Conservation (phyloP, 2,113 vertebrate species). For the Nipponia nippon region DNA sequence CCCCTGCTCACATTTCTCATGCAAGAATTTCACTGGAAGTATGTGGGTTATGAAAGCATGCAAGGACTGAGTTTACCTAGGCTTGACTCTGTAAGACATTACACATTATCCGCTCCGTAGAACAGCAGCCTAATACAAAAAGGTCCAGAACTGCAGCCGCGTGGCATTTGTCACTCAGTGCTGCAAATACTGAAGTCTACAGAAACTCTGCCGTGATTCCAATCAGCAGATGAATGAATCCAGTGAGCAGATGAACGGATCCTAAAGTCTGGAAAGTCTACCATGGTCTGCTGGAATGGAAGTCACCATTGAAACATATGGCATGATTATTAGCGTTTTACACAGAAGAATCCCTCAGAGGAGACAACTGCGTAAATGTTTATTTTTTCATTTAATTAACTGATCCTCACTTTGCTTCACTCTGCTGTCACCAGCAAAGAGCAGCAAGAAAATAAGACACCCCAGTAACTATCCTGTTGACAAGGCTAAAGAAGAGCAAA, state of each 20-base stretch:
- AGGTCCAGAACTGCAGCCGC: background rate
- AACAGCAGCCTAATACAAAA: background rate
- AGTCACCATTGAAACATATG: background rate
- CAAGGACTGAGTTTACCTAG: background rate
- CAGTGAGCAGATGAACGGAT: background rate
- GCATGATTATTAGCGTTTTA: background rate
- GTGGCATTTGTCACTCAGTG: background rate
- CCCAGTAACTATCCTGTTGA: slow-evolving; percentile 31
- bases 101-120: background rate
- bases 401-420: slow-evolving; percentile 56
- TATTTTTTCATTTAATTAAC: slow-evolving; percentile 80
- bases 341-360: slow-evolving; percentile 2
- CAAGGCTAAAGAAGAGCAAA: slow-evolving; percentile 31
- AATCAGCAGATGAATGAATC: background rate
- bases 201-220: background rate
- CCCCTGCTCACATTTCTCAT: background rate
- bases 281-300: background rate
- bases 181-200: background rate
- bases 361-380: slow-evolving; percentile 60
- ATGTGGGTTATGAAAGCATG: background rate
- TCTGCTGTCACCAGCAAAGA: slow-evolving; percentile 59
- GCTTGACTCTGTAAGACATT: background rate
- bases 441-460: slow-evolving; percentile 44
- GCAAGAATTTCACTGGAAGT: background rate
- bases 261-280: background rate